A percentile compares a stretch with the other conserved stretches of the same genome.
phyloP scores from a whole-genome alignment of 1,140 invertebrate genomes.

The Nasonia vitripennis region DNA sequence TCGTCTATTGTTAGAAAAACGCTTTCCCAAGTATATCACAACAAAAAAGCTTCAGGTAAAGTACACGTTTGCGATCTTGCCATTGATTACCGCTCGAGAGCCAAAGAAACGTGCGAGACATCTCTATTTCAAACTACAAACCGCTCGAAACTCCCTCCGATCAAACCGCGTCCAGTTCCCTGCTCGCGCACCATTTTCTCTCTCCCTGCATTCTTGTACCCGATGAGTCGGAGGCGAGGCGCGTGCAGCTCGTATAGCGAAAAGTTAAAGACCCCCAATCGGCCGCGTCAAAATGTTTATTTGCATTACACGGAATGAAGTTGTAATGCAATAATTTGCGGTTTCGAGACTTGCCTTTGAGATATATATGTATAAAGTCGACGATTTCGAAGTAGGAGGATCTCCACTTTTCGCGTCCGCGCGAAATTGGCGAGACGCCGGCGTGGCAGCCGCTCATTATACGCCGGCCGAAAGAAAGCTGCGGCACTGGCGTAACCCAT shows the following conservation, averaged over 20 bases:
- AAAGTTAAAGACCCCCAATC: constrained; percentile 34
- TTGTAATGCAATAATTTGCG: constrained; percentile 50
- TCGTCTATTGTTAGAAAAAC: too few species aligned
- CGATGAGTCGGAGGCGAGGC: neutral
- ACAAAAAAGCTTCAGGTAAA: neutral
- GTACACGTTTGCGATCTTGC: neutral
- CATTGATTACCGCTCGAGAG: neutral
- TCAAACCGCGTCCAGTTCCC: neutral
- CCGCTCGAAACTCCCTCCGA: neutral
- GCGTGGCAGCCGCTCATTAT: constrained; percentile 62
- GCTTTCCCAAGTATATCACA: neutral
- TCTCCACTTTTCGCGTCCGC: constrained; percentile 31
- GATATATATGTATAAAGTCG: too few species aligned
- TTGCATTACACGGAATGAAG: constrained; percentile 46
- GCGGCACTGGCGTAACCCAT: constrained; percentile 55
- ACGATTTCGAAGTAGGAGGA: neutral
- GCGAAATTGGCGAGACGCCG: constrained; percentile 31
- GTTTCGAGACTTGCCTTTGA: neutral
- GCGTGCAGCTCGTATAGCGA: constrained; percentile 12
- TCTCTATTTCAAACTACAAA: constrained; percentile 1
- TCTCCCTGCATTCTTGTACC: neutral
- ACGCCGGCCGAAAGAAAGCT: neutral
- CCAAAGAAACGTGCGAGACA: neutral
- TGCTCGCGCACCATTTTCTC: neutral
- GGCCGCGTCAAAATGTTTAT: constrained; percentile 40